A percentile compares a stretch with the other conserved stretches of the same genome.
phyloP scores from a whole-genome alignment of 2,888 invertebrate genomes.

The Eupithecia abbreviata region DNA sequence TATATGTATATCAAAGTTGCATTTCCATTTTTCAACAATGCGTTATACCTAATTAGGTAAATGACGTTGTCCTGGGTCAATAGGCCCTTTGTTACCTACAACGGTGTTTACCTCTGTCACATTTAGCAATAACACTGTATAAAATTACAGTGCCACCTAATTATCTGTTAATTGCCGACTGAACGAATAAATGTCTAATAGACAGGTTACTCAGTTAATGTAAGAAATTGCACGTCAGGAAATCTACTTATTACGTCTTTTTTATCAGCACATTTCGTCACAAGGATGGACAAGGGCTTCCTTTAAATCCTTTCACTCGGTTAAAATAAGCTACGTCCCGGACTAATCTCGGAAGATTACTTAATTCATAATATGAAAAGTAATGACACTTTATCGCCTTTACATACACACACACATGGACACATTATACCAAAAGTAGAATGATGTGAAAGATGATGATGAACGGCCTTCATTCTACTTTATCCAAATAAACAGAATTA shows the following conservation, averaged over 20 bases:
- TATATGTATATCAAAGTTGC: not conserved
- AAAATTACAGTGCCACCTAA: not conserved
- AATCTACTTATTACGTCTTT: not conserved
- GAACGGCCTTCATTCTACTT: constrained; percentile 1
- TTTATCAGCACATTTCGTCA: too few species aligned
- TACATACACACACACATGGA: too few species aligned
- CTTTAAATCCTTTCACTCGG: not conserved
- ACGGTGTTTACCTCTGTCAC: not conserved
- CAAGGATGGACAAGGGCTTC: not conserved
- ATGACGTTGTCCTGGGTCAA: constrained; percentile 20
- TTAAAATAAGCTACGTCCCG: not conserved
- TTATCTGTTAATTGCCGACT: not conserved
- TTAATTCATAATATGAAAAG: not conserved
- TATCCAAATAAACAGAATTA: not conserved
- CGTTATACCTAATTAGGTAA: constrained; percentile 6
- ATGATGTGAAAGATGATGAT: not conserved
- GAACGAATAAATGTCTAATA: not conserved
- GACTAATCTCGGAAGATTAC: not conserved
- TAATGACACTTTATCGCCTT: too few species aligned
- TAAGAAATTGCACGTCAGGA: not conserved
- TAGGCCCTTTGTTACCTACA: constrained; percentile 16
- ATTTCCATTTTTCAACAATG: not conserved
- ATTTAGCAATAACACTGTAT: not conserved
- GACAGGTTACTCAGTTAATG: not conserved
- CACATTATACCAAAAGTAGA: not conserved